Base-by-base conservation (phyloP, 2,113 vertebrate genomes). In the Synodontis membranacea region DNA sequence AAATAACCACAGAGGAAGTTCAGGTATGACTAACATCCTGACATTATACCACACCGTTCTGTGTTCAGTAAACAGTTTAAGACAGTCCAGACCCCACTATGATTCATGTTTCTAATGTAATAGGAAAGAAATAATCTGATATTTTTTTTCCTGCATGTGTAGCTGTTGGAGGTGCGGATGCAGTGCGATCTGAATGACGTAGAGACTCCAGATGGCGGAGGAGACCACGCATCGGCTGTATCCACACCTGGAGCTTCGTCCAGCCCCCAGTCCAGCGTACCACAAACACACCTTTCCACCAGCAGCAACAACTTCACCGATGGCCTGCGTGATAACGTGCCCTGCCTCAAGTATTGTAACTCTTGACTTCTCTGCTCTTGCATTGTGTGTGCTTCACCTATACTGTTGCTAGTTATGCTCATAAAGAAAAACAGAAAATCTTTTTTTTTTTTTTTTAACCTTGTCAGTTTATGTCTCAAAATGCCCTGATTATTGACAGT, bases 121-220 rank as follows among this genome's bases (percentile, higher is more conserved):
- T 62, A 48, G 25, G 56, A 72, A 74, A 75, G 3, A 58, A 11
- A 85, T 79, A 19, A 12, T 12, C 3, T 50, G 11, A 14, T 50
- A 12, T 50, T 50, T 50, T 14, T 37, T 46, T 46, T 68, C 64
- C 31, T 81, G 25, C 87, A 31, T 91, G 7, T 64, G 79, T 85
- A 99, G 98, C 97, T 99, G 92, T 92, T 99, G 89, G 98, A 99
- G 95, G 96, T 99, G 54, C 95, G 97, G 58, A 94, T 99, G 85
- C 94, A 97, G 0, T 95, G 96, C 88, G 98, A 99, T 91, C 95
- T 97, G 84, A 96, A 94, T 85, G 96, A 97, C 1, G 83, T 95
- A 76, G 97, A 98, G 44, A 96, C 97, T 34, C 98, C 97, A 5
- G 98, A 99, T 37, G 89, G 90, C 1, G 93, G 82, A 44, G 94